Base-by-base conservation (phyloP, 2,888 invertebrate species). In the Caenorhabditis sp. region DNA sequence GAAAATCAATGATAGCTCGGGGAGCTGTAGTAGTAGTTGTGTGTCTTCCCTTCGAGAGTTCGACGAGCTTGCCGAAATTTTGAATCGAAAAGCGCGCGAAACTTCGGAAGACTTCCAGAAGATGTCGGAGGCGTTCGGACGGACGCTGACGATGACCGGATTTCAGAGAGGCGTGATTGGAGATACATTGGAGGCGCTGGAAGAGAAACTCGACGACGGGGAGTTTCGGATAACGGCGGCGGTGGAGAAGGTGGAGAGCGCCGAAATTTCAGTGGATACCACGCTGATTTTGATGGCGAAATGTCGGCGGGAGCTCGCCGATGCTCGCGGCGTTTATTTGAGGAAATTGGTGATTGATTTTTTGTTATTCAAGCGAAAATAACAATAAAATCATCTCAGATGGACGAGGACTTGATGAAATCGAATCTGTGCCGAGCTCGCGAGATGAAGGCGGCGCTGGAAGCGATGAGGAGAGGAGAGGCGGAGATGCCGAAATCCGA, bases 351-450 rank as follows among this genome's bases (percentile, higher is more conserved):
- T 51, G 22, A 19, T 8, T 14, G 31, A 54, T 26, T 24, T 3
- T 26, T 8, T 0, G 10, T 26, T 54, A 28, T 51, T 49, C 28
- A 14, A 49, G n/a, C n/a, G n/a, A n/a, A n/a, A n/a, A n/a, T n/a
- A n/a, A n/a, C n/a, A 24, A 7, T 24, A 8, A 12, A 10, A 49
- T 7, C 26, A 26, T 64, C 64, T 47, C 49, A 72, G 80, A 59
- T 80, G 26, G 66, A 72, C 22, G 72, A 80, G 35, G 80, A 73
- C 19, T 8, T 80, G 24, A 80, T 80, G 66, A 63, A 56, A 26
- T 64, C 64, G 47, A 80, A 80, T 59, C 2, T 38, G 35, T 6
- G 26, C 0, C 44, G 72, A 58, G 56, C 58, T 28, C 38, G 56
- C 10, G 79, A 79, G 16, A 2, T 64, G 2, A 31, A 26, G 14